A percentile compares a stretch with the other conserved stretches of the same genome.
Evolutionary conservation across 1,140 invertebrate species (phyloP).

Genomic region (Apolygus lucorum): DNA sequence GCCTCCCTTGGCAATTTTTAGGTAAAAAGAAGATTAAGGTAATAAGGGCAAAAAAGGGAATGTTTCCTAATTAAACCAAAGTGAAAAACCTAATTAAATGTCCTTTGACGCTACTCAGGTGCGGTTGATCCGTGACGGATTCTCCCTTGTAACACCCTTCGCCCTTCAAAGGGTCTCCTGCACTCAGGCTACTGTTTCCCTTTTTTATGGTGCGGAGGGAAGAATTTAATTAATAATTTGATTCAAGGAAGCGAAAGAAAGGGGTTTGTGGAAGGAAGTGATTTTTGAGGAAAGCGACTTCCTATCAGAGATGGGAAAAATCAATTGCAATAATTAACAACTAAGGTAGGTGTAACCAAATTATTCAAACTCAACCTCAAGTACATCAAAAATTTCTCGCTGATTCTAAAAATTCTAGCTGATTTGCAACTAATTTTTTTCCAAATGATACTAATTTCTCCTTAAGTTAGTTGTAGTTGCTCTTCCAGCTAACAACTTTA

Average conservation of each 20-base stretch:
- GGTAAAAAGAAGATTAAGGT: background rate
- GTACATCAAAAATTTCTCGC: too few relatives aligned
- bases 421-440: too few relatives aligned
- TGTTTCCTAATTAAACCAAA: constrained; percentile 4
- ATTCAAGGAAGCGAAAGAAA: background rate
- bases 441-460: too few relatives aligned
- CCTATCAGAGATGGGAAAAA: too few relatives aligned
- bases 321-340: too few relatives aligned
- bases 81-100: constrained; percentile 11
- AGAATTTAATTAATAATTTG: constrained; percentile 16
- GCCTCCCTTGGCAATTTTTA: background rate
- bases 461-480: too few relatives aligned
- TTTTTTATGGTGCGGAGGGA: background rate
- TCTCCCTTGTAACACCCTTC: background rate
- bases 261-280: too few relatives aligned
- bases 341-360: too few relatives aligned
- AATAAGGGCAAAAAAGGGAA: constrained; percentile 4
- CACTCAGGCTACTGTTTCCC: background rate
- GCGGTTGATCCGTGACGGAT: background rate
- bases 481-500: too few relatives aligned
- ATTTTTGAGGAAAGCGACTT: too few relatives aligned
- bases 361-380: too few relatives aligned
- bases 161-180: background rate
- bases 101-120: constrained; percentile 14
- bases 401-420: too few relatives aligned